Percentiles rank a stretch among this genome's conserved stretches.
These are phyloP conservation scores for Scrobipalpa atriplicella DNA, from an alignment of 2,888 invertebrate species.

Conservation along the genomic window DNA sequence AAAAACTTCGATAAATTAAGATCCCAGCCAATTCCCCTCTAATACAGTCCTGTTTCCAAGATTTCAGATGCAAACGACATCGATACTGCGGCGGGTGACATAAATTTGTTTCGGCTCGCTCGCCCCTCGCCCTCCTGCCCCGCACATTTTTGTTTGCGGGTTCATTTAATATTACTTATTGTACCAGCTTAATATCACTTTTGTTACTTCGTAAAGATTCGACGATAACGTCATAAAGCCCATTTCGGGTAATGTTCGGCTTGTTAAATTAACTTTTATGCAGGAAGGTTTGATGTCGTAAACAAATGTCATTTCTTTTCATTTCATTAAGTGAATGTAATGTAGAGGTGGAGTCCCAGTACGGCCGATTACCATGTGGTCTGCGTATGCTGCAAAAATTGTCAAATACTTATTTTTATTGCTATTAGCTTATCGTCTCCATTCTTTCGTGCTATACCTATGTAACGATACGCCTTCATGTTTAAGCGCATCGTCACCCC, in stretches of 20 bases:
- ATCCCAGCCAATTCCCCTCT: conserved; percentile 81
- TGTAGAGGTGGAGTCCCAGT: neutral
- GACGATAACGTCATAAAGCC: conserved; percentile 47
- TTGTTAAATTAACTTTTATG: conserved; percentile 28
- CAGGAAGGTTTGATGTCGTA: conserved; percentile 28
- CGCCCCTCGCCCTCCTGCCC: conserved; percentile 41
- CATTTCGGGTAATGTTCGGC: conserved; percentile 40
- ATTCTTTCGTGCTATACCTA: no score
- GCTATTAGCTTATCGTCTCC: no score
- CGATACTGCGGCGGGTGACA: conserved; percentile 66
- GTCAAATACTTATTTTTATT: no score
- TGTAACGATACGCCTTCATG: no score
- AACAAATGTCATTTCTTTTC: conserved; percentile 1
- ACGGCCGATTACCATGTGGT: neutral
- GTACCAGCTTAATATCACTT: conserved; percentile 48
- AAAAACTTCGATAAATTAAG: conserved; percentile 84
- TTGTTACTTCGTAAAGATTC: conserved; percentile 53
- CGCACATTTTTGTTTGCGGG: conserved; percentile 72
- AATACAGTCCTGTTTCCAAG: conserved; percentile 74
- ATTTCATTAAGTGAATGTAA: conserved; percentile 14
- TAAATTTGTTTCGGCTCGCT: conserved; percentile 63
- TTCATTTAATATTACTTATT: conserved; percentile 70
- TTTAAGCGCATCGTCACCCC: no score
- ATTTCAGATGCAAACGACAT: conserved; percentile 81
- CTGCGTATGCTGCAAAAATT: neutral